Evolutionary conservation across 2,888 invertebrate species (phyloP), one percentile per base, ranked within the genome.

Genomic region (Ferdinandea cuprea): DNA sequence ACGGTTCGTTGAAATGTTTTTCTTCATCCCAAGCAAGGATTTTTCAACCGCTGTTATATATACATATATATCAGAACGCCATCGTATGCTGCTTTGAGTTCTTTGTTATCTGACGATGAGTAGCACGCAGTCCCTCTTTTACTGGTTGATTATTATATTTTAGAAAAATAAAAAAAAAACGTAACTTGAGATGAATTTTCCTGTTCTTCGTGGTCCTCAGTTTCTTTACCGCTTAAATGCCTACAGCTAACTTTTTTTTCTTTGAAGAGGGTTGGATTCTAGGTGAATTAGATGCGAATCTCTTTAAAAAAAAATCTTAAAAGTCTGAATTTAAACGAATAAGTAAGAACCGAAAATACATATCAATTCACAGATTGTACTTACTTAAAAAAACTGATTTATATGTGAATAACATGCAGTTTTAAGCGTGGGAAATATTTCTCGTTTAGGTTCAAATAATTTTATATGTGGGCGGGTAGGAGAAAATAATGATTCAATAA

Each of bases 101-200:
- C 83, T 78, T 83, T 83, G 78, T 83, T 83, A 78, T 81, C 81
- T 81, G 77, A 77, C 66, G 77, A 77, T 77, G 81, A 81, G 81
- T 81, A 77, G 81, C 77, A 81, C 73, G 61, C 83, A 83, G 77
- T 72, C 83, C 83, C 83, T 83, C 83, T 68, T 83, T 83, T 83
- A 68, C 83, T 44, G 66, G 78, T 78, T 83, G 78, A 83, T 83
- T 78, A 83, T 83, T 83, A 56, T 78, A 78, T 73, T 81, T 77
- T 58, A 71, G 46, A 72, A 72, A 56, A 76, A n/a, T n/a, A 52
- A 71, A 78, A 56, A 76, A 66, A 66, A 52, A 76, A 71, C 76
- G 86, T 86, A 86, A 86, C 81, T 85, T 85, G 86, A 86, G 86
- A 86, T 76, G 85, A 77, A 66, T 86, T 86, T 86, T 86, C 86